Conservation (phyloP, 2,888 invertebrate genomes). For the Cartodere bifasciata region DNA sequence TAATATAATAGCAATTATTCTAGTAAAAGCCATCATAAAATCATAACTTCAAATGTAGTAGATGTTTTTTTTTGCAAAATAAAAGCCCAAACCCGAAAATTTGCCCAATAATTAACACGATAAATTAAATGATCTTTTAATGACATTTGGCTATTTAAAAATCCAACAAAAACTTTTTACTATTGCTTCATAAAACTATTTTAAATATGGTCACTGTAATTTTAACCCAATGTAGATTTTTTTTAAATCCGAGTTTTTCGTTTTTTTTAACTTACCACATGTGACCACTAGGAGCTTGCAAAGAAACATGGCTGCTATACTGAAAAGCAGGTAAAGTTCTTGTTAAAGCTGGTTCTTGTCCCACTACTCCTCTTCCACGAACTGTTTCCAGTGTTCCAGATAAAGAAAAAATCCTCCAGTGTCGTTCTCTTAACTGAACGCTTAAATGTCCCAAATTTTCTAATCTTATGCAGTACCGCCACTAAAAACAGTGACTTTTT, state of each 20-base stretch:
- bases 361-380: slow-evolving; percentile 91
- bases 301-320: slow-evolving; percentile 92
- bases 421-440: slow-evolving; percentile 89
- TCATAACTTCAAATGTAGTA: too few species aligned
- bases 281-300: slow-evolving; percentile 95
- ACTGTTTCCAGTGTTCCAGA: slow-evolving; percentile 90
- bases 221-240: too few species aligned
- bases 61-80: too few species aligned
- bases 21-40: too few species aligned
- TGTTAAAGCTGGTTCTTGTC: slow-evolving; percentile 90
- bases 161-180: too few species aligned
- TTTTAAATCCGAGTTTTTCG: not conserved
- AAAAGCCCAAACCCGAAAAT: too few species aligned
- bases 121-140: too few species aligned
- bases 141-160: too few species aligned
- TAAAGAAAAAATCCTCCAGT: slow-evolving; percentile 95
- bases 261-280: slow-evolving; percentile 62
- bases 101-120: too few species aligned
- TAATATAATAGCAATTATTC: too few species aligned
- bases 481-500: slow-evolving; percentile 80
- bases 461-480: slow-evolving; percentile 95
- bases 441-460: slow-evolving; percentile 85
- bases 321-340: slow-evolving; percentile 87
- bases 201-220: too few species aligned
- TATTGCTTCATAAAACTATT: too few species aligned